phyloP scores from a whole-genome alignment of 2,888 invertebrate species.

The Magallana nippona region DNA sequence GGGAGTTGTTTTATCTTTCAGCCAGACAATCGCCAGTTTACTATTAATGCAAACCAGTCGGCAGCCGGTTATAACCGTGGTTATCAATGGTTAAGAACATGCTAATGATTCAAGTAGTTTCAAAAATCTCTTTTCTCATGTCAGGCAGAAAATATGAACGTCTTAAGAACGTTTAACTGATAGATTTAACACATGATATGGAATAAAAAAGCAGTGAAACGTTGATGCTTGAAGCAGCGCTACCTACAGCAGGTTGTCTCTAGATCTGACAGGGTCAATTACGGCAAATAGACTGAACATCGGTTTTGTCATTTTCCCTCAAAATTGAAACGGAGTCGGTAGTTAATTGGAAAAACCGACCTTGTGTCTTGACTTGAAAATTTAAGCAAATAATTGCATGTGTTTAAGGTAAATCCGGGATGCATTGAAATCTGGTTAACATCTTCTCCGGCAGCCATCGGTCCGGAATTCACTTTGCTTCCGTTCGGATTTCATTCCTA shows the following conservation, averaged over 20 bases:
- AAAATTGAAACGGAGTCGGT: conserved; percentile 22
- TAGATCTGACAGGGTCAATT: conserved; percentile 24
- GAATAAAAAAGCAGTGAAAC: conserved; percentile 32
- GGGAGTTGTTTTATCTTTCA: conserved; percentile 6
- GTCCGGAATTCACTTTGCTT: conserved; percentile 14
- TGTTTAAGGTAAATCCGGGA: conserved; percentile 19
- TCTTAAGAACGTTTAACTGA: conserved; percentile 32
- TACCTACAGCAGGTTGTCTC: conserved; percentile 35
- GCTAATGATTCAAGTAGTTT: conserved; percentile 27
- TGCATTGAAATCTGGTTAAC: conserved; percentile 5
- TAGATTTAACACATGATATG: conserved; percentile 30
- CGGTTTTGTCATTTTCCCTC: conserved; percentile 31
- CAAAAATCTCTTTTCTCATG: conserved; percentile 12
- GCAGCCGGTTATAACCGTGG: conserved; percentile 3
- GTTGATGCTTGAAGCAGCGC: conserved; percentile 12
- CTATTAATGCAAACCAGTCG: conserved; percentile 17
- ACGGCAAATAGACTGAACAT: conserved; percentile 31
- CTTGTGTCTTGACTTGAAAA: conserved; percentile 23
- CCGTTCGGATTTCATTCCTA: conserved; percentile 30
- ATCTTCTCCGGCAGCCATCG: conserved; percentile 1
- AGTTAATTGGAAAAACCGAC: conserved; percentile 30
- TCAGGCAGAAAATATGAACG: conserved; percentile 35
- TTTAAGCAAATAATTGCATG: conserved; percentile 26
- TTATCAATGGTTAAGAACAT: conserved; percentile 29
- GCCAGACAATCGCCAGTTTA: conserved; percentile 17